Percentiles rank a stretch among this genome's conserved stretches.
Conservation (phyloP, 2,797 vertebrate genomes). For the Aphelocoma californica region DNA sequence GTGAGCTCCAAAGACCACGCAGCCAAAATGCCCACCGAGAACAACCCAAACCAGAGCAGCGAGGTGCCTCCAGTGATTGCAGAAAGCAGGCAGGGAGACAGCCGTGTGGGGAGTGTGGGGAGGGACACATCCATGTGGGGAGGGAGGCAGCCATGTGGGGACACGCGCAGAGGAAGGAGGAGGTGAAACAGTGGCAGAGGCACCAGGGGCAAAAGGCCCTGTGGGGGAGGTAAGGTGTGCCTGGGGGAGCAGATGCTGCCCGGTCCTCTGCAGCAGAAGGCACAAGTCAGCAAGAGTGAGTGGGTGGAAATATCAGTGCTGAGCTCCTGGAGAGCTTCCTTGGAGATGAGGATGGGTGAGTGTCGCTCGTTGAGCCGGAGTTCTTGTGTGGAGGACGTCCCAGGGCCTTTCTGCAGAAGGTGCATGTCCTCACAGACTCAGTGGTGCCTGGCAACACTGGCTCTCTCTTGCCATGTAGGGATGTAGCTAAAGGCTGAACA, state of each 20-base stretch:
- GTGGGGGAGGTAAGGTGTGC: background rate
- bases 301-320: background rate
- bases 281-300: background rate
- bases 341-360: background rate
- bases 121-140: background rate
- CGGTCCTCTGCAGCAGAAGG: background rate
- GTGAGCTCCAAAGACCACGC: background rate
- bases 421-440: fast-evolving
- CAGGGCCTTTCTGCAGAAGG: background rate
- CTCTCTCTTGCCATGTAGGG: background rate
- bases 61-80: background rate
- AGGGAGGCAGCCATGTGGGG: background rate
- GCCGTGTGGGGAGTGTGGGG: no score
- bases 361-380: background rate
- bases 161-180: background rate
- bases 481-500: background rate
- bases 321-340: background rate
- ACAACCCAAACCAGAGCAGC: background rate
- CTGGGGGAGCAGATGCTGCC: background rate
- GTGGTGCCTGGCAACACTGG: background rate
- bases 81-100: background rate
- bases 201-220: background rate
- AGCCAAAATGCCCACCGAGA: background rate
- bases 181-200: background rate
- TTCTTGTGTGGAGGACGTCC: background rate